These are phyloP conservation scores for Drosophila limbata DNA, from an alignment of 2,888 invertebrate genomes.

Conservation along the genomic window DNA sequence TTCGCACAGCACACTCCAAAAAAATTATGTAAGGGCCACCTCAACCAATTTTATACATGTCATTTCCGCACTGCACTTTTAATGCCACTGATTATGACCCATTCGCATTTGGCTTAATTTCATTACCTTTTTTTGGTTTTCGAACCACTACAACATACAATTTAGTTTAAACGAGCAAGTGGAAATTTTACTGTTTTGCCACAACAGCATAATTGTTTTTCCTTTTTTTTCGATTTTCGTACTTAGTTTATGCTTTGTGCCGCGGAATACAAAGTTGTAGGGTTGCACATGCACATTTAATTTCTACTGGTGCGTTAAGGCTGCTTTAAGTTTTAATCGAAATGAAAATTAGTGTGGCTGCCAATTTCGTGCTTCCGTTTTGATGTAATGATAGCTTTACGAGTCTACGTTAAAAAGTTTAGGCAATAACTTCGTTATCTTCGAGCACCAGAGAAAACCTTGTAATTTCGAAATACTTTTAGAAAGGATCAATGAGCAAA, in stretches of 20 bases:
- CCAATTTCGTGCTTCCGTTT: slow-evolving; percentile 19
- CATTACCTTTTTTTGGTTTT: background rate
- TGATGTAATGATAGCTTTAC: slow-evolving; percentile 24
- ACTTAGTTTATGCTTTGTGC: slow-evolving; percentile 25
- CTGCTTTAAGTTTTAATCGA: slow-evolving; percentile 28
- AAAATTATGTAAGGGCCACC: slow-evolving; percentile 39
- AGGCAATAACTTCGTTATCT: background rate
- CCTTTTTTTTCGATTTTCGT: background rate
- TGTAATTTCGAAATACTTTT: slow-evolving; percentile 8
- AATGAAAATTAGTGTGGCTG: slow-evolving; percentile 23
- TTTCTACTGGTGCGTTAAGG: slow-evolving; percentile 26
- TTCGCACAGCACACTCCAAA: slow-evolving; percentile 10
- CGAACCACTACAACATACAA: slow-evolving; percentile 23
- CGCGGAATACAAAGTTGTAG: slow-evolving; percentile 21
- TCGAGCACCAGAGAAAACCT: background rate
- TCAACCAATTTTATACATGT: slow-evolving; percentile 64
- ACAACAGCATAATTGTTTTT: slow-evolving; percentile 16
- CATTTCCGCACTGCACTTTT: slow-evolving; percentile 74
- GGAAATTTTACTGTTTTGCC: slow-evolving; percentile 32
- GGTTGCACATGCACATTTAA: slow-evolving; percentile 26
- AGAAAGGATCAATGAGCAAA: slow-evolving; percentile 10
- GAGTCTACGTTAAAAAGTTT: slow-evolving; percentile 5
- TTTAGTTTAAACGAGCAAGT: slow-evolving; percentile 56
- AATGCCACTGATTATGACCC: slow-evolving; percentile 70
- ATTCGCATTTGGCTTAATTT: slow-evolving; percentile 39